Base-by-base conservation (phyloP, 2,797 vertebrate genomes). In the Catostomus latipinnis region DNA sequence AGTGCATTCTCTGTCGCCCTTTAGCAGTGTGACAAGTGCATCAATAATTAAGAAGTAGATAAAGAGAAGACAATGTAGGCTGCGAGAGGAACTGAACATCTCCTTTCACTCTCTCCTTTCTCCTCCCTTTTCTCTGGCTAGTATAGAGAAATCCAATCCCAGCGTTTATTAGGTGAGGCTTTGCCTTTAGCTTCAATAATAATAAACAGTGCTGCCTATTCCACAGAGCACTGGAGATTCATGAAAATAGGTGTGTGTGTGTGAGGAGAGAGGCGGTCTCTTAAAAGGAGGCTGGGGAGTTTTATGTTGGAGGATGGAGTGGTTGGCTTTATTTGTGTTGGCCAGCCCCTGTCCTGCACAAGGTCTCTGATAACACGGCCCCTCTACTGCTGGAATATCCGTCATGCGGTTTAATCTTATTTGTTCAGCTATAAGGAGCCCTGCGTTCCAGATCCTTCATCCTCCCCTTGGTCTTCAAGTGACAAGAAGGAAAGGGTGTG, bases 391-490 rank as follows among this genome's bases (percentile, higher is more conserved):
- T 57, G 72, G 71, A 74, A 79, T 76, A 70, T 76, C 70, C 49
- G 53, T 74, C 71, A 67, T 53, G 50, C 12, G 6, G 48, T 62
- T 69, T 71, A 60, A 85, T 89, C 85, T 87, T 88, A 86, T 89
- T 89, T 89, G 52, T 84, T 81, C 88, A 89, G 88, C 81, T 75
- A 60, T 11, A 57, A 81, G 74, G 78, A 73, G 57, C 49, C 46
- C 43, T 9, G 48, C 48, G 48, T 50, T 50, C 63, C 60, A 67
- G 75, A 76, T 69, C 43, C 75, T 78, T 48, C 60, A 18, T 61
- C 34, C 1, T 80, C 45, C 10, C 57, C 78, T 16, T 83, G 83
- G 87, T 88, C 79, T 90, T 56, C 54, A 78, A 63, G 81, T 83
- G 14, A 18, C 68, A 71, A 22, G 57, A 80, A 76, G 90, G 84